phyloP scores from a whole-genome alignment of 2,113 vertebrate genomes.

The Nesogale talazaci region DNA sequence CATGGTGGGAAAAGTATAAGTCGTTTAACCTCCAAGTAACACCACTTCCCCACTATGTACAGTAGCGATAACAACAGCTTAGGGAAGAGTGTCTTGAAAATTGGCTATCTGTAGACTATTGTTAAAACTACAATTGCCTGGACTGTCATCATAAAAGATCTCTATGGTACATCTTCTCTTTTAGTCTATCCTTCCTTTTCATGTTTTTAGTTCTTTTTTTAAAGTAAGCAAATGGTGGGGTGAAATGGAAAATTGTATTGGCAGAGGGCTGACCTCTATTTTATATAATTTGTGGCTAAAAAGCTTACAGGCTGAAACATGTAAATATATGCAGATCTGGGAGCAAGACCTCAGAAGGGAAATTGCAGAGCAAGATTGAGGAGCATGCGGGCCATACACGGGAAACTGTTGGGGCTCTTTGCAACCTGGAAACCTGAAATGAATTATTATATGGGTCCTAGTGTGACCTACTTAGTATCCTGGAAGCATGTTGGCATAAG shows the following conservation, averaged over 20 bases:
- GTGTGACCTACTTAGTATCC: slow-evolving; percentile 82
- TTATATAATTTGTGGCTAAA: slow-evolving; percentile 89
- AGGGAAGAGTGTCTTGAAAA: slow-evolving; percentile 37
- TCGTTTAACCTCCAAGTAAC: slow-evolving; percentile 1
- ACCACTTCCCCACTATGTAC: neutral
- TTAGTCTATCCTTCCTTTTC: slow-evolving; percentile 78
- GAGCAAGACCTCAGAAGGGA: slow-evolving; percentile 85
- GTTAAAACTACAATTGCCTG: slow-evolving; percentile 29
- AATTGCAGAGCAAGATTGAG: slow-evolving; percentile 82
- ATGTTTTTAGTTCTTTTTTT: slow-evolving; percentile 86
- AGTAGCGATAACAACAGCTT: neutral
- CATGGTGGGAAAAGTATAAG: neutral
- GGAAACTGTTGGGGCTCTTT: slow-evolving; percentile 83
- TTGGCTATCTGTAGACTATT: neutral
- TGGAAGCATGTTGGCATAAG: slow-evolving; percentile 67
- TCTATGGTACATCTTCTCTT: neutral
- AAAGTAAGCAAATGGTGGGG: slow-evolving; percentile 77
- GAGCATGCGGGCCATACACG: slow-evolving; percentile 81
- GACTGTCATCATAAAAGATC: slow-evolving; percentile 1
- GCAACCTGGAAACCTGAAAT: slow-evolving; percentile 83
- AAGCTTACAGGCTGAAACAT: slow-evolving; percentile 88
- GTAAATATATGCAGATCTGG: slow-evolving; percentile 89
- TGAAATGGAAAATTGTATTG: slow-evolving; percentile 83
- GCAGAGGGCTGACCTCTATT: slow-evolving; percentile 88
- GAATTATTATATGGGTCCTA: slow-evolving; percentile 81